Percentiles rank a stretch among this genome's conserved stretches.
Conservation (phyloP, 1,140 invertebrate species). For the Pinna nobilis region DNA sequence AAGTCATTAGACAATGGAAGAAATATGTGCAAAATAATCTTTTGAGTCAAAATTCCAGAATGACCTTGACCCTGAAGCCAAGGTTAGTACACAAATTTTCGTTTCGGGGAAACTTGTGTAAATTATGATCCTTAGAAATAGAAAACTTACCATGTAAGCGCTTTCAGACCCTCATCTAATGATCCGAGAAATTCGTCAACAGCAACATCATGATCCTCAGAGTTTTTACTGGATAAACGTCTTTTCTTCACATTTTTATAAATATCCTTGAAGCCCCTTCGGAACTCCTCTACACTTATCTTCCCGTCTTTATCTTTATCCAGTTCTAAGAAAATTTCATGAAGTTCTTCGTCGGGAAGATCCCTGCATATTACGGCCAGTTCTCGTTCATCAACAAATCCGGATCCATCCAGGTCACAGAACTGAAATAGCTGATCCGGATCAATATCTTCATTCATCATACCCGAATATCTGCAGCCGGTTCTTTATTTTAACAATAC, state of each 20-base stretch:
- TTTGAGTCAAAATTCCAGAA: too few species aligned
- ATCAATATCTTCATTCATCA: too few species aligned
- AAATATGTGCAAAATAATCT: too few species aligned
- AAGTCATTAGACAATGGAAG: too few species aligned
- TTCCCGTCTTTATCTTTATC: conserved; percentile 79
- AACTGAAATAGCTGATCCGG: conserved; percentile 58
- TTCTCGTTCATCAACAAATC: conserved; percentile 66
- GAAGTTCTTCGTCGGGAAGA: conserved; percentile 58
- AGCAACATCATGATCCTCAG: conserved; percentile 43
- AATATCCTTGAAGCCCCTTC: conserved; percentile 75
- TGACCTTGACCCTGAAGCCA: too few species aligned
- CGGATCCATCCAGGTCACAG: conserved; percentile 67
- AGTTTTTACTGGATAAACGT: conserved; percentile 45
- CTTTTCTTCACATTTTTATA: conserved; percentile 52
- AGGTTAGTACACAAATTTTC: too few species aligned
- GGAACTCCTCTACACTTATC: conserved; percentile 79
- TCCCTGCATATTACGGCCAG: conserved; percentile 60
- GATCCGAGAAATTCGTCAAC: conserved; percentile 53
- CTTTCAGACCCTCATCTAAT: conserved; percentile 60
- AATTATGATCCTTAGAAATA: too few species aligned
- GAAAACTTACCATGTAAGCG: conserved; percentile 66
- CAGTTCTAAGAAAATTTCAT: conserved; percentile 76
- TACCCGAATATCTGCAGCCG: too few species aligned
- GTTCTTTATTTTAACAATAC: too few species aligned
- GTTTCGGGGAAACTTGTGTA: too few species aligned